Percentiles rank a stretch among this genome's conserved stretches.
phyloP scores from a whole-genome alignment of 2,797 vertebrate species.

The Delichon dasypus region DNA sequence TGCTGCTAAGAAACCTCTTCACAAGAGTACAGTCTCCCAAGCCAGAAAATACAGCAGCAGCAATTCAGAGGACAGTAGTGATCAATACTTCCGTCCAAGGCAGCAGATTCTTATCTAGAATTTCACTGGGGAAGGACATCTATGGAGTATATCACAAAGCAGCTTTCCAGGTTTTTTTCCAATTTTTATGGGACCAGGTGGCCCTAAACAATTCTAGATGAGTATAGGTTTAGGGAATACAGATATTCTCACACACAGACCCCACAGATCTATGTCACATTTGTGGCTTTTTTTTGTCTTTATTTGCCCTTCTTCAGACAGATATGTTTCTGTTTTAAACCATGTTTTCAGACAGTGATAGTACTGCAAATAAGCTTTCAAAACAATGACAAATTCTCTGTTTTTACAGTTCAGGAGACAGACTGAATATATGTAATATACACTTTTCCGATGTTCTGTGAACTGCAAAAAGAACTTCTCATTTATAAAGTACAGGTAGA shows the following conservation, averaged over 20 bases:
- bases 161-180: neutral
- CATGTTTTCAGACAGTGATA: neutral
- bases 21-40: neutral
- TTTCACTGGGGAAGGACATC: neutral
- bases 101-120: neutral
- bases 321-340: neutral
- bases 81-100: neutral
- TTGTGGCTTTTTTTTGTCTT: neutral
- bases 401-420: neutral
- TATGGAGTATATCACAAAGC: neutral
- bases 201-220: neutral
- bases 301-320: neutral
- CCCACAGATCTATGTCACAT: neutral
- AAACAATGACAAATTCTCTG: neutral
- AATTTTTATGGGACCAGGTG: neutral
- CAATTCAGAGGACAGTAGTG: neutral
- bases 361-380: neutral
- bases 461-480: neutral
- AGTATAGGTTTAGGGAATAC: neutral
- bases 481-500: neutral
- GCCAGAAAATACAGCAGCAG: neutral
- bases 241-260: neutral
- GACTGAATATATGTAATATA: neutral
- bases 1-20: neutral
- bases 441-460: neutral